Conservation (phyloP, 2,888 invertebrate genomes). For the Melikaiella ostensackeni region DNA sequence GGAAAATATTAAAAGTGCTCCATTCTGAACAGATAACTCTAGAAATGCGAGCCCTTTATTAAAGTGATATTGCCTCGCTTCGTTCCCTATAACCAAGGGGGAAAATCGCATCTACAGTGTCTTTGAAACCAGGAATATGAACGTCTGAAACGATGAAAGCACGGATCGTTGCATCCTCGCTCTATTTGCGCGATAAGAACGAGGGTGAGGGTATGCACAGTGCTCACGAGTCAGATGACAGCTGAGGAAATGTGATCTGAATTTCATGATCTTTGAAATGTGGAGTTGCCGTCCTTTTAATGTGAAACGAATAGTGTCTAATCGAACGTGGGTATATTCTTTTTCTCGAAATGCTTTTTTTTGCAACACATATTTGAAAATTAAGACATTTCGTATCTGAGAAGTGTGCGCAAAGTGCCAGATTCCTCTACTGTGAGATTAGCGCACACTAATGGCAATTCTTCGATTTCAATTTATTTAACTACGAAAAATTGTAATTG, state of each 20-base stretch:
- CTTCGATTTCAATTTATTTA: too few relatives aligned
- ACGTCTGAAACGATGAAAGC: constrained; percentile 34
- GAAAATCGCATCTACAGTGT: constrained; percentile 27
- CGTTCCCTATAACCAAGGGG: constrained; percentile 6
- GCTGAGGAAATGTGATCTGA: constrained; percentile 25
- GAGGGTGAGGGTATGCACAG: constrained; percentile 20
- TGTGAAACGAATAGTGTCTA: too few relatives aligned
- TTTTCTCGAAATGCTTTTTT: too few relatives aligned
- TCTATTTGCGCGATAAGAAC: constrained; percentile 39
- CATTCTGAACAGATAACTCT: constrained; percentile 1
- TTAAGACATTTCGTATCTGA: too few relatives aligned
- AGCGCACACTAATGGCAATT: too few relatives aligned
- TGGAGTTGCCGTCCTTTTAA: too few relatives aligned
- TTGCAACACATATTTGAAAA: too few relatives aligned
- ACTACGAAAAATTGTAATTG: too few relatives aligned
- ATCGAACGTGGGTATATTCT: too few relatives aligned
- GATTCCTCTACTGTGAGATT: too few relatives aligned
- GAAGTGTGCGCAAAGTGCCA: too few relatives aligned
- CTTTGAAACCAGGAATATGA: constrained; percentile 34
- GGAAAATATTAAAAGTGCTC: constrained; percentile 4
- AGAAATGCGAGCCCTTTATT: constrained; percentile 17
- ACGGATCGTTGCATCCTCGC: background rate
- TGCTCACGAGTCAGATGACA: constrained; percentile 36
- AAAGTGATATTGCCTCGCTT: constrained; percentile 23
- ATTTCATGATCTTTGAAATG: constrained; percentile 27